Percentiles rank a stretch among this genome's conserved stretches.
Conservation (phyloP, 2,888 invertebrate genomes). For the Cyclophora punctaria region DNA sequence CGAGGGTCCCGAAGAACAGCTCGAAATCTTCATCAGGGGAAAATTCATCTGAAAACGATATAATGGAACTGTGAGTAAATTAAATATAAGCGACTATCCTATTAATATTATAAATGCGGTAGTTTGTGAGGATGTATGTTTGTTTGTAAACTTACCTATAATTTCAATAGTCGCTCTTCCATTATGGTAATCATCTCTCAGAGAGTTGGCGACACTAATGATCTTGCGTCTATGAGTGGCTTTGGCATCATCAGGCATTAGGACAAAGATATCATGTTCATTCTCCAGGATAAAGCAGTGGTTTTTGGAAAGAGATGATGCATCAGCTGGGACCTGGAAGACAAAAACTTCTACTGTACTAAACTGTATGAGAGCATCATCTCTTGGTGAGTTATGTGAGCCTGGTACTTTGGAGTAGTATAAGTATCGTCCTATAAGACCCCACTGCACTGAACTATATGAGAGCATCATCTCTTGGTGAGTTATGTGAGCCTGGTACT, state of each 20-base stretch:
- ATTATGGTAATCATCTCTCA: conserved; percentile 90
- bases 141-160: conserved; percentile 72
- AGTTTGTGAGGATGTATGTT: too few species aligned
- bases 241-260: conserved; percentile 86
- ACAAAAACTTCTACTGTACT: too few species aligned
- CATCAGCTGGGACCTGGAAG: conserved; percentile 75
- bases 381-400: too few species aligned
- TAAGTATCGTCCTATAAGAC: too few species aligned
- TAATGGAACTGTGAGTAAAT: neutral
- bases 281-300: conserved; percentile 93
- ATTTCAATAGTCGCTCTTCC: conserved; percentile 87
- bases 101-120: too few species aligned
- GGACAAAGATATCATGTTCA: conserved; percentile 87
- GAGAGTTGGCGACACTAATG: conserved; percentile 86
- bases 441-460: too few species aligned
- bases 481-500: too few species aligned
- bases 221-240: conserved; percentile 90
- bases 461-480: too few species aligned
- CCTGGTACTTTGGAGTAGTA: too few species aligned
- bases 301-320: conserved; percentile 89
- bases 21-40: conserved; percentile 78
- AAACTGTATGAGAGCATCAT: too few species aligned
- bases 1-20: conserved; percentile 85
- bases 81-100: too few species aligned
- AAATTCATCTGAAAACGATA: conserved; percentile 72